A percentile compares a stretch with the other conserved stretches of the same genome.
Conservation (phyloP, 2,797 vertebrate species). For the Carapus acus region DNA sequence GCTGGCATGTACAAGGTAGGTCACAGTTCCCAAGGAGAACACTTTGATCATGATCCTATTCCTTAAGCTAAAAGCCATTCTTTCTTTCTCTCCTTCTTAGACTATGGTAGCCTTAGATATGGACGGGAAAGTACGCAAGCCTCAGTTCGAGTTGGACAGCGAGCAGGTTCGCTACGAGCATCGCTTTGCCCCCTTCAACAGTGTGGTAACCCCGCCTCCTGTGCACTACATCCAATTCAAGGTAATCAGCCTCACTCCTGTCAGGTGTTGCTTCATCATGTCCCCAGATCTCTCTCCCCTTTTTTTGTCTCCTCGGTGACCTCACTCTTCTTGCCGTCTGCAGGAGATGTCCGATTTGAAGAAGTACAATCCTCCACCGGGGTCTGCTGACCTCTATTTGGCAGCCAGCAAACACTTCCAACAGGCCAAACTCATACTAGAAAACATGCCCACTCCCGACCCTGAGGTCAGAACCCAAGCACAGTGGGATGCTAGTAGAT, state of each 20-base stretch:
- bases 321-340: background rate
- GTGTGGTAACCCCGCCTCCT: conserved; percentile 94
- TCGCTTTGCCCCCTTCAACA: conserved; percentile 97
- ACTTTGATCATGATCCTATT: background rate
- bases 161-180: conserved; percentile 98
- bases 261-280: background rate
- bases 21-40: background rate
- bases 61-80: background rate
- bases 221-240: conserved; percentile 99
- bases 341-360: conserved; percentile 99
- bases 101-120: conserved; percentile 99
- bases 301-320: background rate
- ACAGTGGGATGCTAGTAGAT: too few species aligned
- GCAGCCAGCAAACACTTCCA: conserved; percentile 99
- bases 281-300: background rate
- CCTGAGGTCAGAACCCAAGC: conserved; percentile 88
- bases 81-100: conserved; percentile 57
- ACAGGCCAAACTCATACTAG: conserved; percentile 96
- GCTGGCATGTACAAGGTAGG: conserved; percentile 98
- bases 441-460: conserved; percentile 91
- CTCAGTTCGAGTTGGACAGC: conserved; percentile 96
- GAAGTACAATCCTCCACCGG: conserved; percentile 95
- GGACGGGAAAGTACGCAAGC: conserved; percentile 96
- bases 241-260: conserved; percentile 63
- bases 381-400: conserved; percentile 93